A percentile compares a stretch with the other conserved stretches of the same genome.
These are phyloP conservation scores for Acomys russatus DNA, from an alignment of 2,797 vertebrate species.

Conservation along the genomic window DNA sequence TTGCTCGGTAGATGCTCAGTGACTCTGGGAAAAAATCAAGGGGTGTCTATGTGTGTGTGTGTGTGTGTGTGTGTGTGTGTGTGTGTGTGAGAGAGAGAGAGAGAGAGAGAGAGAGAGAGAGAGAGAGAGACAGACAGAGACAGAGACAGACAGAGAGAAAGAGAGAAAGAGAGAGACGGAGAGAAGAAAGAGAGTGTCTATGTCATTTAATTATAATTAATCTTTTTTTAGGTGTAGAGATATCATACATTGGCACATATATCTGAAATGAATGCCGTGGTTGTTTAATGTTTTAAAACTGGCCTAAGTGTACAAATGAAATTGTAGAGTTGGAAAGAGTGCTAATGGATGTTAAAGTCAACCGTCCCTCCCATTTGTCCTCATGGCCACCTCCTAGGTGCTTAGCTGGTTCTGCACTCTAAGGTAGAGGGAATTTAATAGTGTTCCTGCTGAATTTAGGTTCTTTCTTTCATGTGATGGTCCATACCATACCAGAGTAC, in stretches of 20 bases:
- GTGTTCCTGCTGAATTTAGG: neutral
- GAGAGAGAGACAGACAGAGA: no score
- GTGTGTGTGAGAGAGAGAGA: no score
- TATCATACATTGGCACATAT: neutral
- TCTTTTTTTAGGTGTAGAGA: conserved; percentile 38
- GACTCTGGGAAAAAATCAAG: neutral
- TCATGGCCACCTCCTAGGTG: neutral
- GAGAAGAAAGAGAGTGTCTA: no score
- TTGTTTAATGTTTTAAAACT: neutral
- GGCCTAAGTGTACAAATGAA: conserved; percentile 2
- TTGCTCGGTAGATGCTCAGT: conserved; percentile 32
- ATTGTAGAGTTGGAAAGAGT: conserved; percentile 16
- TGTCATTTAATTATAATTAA: neutral
- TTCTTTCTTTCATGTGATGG: neutral
- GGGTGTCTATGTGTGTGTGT: neutral
- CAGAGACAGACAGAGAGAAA: no score
- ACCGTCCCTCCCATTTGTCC: accelerated
- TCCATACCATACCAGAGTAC: neutral
- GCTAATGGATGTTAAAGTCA: neutral
- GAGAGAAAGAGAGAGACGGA: no score
- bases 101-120: no score
- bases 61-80: neutral
- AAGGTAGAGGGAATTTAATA: neutral
- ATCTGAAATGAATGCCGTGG: conserved; percentile 50
- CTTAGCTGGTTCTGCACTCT: neutral